These are phyloP conservation scores for Gymnogyps californianus DNA, from an alignment of 2,113 vertebrate species.

Conservation along the genomic window DNA sequence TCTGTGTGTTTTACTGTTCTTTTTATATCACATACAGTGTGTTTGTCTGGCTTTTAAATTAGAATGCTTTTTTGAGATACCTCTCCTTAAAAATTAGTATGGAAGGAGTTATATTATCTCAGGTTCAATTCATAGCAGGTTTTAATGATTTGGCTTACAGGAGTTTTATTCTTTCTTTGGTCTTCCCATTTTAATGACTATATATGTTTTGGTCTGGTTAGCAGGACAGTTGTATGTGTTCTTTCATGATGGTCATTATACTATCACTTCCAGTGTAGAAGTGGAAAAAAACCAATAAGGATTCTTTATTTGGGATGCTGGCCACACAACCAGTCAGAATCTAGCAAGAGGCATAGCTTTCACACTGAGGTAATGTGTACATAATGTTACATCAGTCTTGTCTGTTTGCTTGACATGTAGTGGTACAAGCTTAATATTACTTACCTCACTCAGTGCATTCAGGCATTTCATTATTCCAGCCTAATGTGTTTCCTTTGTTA, in stretches of 20 bases:
- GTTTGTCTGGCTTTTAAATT: background rate
- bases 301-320: background rate
- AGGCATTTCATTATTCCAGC: background rate
- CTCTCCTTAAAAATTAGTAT: background rate
- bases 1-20: background rate
- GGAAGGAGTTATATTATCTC: background rate
- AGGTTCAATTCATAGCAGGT: background rate
- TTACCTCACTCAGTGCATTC: background rate
- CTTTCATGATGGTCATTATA: background rate
- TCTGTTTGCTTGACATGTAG: background rate
- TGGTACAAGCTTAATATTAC: background rate
- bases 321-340: rapidly evolving
- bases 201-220: background rate
- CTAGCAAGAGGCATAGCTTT: background rate
- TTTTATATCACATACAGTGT: background rate
- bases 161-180: background rate
- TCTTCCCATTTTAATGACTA: background rate
- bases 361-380: background rate
- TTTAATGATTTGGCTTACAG: background rate
- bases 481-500: background rate
- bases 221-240: background rate
- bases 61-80: background rate
- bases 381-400: background rate
- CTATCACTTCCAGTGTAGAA: background rate
- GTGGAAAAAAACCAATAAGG: rapidly evolving